A percentile compares a stretch with the other conserved stretches of the same genome.
Conservation (phyloP, 2,113 vertebrate species). For the Pterophyllum scalare region DNA sequence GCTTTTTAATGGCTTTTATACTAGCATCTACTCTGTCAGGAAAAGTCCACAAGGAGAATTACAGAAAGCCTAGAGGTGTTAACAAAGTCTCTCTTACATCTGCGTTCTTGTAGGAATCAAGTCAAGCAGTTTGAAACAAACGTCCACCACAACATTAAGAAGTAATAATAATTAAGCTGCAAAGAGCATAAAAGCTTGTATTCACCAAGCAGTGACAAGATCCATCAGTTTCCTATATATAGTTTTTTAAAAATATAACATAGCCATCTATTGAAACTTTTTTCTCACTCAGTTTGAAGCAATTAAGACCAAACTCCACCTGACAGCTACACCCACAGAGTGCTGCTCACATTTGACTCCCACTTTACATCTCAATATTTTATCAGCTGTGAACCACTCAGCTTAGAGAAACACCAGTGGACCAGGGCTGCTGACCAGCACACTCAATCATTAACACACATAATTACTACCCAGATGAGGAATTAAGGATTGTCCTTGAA, state of each 20-base stretch:
- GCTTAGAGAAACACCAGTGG: constrained; percentile 10
- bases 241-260: constrained; percentile 30
- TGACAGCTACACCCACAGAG: constrained; percentile 28
- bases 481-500: constrained; percentile 64
- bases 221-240: not conserved
- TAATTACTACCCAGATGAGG: constrained; percentile 60
- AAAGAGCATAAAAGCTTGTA: constrained; percentile 16
- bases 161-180: constrained; percentile 26
- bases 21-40: not conserved
- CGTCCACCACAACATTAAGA: constrained; percentile 35
- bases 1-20: constrained; percentile 36
- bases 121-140: constrained; percentile 17
- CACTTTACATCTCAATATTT: constrained; percentile 11
- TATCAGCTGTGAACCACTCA: constrained; percentile 10
- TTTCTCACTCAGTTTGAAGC: constrained; percentile 7
- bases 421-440: not conserved
- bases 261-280: constrained; percentile 22
- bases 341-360: constrained; percentile 16
- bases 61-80: not conserved
- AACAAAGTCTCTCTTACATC: constrained; percentile 15
- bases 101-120: not conserved
- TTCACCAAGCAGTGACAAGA: constrained; percentile 2
- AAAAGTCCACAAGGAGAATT: constrained; percentile 6
- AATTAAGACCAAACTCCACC: constrained; percentile 30
- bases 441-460: constrained; percentile 47